phyloP scores from a whole-genome alignment of 2,888 invertebrate species.

The Conomelus anceps region DNA sequence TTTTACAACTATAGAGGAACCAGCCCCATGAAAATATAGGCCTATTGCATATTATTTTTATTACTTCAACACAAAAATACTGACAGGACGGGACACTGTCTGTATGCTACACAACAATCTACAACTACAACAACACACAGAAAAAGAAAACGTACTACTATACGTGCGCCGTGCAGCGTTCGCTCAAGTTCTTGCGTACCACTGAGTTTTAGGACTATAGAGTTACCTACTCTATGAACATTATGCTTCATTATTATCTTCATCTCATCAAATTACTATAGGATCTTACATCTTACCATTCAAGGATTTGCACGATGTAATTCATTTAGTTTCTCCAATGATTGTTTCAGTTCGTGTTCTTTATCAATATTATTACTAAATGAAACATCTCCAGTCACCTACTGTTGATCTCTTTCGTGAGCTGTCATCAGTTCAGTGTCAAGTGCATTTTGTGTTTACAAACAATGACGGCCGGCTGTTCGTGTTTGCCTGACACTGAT shows the following conservation, averaged over 20 bases:
- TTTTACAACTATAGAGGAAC: too few species aligned
- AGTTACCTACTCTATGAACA: neutral
- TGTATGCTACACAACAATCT: too few species aligned
- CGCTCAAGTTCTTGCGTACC: neutral
- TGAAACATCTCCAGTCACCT: neutral
- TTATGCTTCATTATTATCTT: neutral
- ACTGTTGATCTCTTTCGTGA: neutral
- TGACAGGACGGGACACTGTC: too few species aligned
- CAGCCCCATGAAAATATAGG: too few species aligned
- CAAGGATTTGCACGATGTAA: neutral
- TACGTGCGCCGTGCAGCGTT: neutral
- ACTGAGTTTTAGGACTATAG: neutral
- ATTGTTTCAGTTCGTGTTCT: neutral
- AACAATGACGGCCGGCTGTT: neutral
- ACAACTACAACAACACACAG: neutral
- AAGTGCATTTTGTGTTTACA: neutral
- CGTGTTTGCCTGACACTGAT: neutral
- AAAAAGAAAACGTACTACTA: neutral
- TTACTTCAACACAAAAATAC: neutral
- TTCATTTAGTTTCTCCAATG: neutral
- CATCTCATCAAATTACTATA: neutral
- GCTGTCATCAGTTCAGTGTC: neutral
- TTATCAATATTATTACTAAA: neutral
- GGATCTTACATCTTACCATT: neutral
- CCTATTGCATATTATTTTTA: too few species aligned